Percentiles rank a stretch among this genome's conserved stretches.
phyloP scores from a whole-genome alignment of 2,113 vertebrate genomes.

The Electrona antarctica region DNA sequence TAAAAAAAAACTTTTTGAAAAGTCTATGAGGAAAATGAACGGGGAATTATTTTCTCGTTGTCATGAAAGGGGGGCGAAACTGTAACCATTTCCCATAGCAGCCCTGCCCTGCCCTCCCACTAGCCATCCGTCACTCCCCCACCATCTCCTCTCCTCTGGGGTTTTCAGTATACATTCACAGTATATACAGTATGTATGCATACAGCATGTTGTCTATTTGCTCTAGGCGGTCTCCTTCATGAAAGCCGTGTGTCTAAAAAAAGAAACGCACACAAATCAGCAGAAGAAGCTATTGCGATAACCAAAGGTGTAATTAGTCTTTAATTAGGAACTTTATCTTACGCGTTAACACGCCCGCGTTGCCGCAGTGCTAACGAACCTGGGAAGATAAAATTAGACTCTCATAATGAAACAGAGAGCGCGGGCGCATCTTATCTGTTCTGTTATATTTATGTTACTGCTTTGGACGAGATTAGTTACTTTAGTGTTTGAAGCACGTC shows the following conservation, averaged over 20 bases:
- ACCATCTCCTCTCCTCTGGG: conserved; percentile 21
- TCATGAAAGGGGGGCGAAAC: too few species aligned
- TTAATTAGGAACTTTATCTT: conserved; percentile 74
- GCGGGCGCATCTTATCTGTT: too few species aligned
- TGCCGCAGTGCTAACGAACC: conserved; percentile 56
- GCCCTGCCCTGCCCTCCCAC: too few species aligned
- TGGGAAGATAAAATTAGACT: conserved; percentile 58
- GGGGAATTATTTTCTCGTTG: too few species aligned
- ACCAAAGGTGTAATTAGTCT: conserved; percentile 72
- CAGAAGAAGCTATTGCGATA: conserved; percentile 53
- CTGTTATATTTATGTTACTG: too few species aligned
- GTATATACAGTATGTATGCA: neutral
- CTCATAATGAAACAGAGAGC: conserved; percentile 47
- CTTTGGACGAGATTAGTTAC: conserved; percentile 24
- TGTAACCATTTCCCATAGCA: neutral
- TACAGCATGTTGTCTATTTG: conserved; percentile 50
- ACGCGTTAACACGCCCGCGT: conserved; percentile 50
- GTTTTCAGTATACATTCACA: too few species aligned
- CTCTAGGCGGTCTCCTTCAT: conserved; percentile 50
- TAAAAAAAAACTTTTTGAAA: too few species aligned
- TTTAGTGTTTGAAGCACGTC: conserved; percentile 41
- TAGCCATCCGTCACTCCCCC: conserved; percentile 6
- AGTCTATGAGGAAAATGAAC: too few species aligned
- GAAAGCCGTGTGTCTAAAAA: conserved; percentile 54
- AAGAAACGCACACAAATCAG: conserved; percentile 56